Evolutionary conservation across 2,113 vertebrate genomes (phyloP).

Genomic region (Plecturocebus donacophilus): DNA sequence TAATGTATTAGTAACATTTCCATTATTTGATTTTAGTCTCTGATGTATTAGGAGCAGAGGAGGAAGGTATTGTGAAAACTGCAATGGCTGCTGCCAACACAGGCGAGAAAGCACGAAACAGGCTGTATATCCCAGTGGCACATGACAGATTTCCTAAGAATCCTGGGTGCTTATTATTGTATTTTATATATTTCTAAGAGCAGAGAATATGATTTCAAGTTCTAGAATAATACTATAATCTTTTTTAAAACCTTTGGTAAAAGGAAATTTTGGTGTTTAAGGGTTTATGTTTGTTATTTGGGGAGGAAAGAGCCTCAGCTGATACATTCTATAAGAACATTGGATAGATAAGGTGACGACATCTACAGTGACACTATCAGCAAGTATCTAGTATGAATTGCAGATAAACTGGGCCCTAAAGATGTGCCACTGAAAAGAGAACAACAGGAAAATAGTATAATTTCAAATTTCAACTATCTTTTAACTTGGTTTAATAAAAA

Average conservation of each 20-base stretch:
- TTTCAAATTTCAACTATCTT: conserved; percentile 1
- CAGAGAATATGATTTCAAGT: neutral
- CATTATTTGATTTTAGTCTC: neutral
- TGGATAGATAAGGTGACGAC: neutral
- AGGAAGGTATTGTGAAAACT: neutral
- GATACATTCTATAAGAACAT: neutral
- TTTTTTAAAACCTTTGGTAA: neutral
- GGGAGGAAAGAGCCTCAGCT: neutral
- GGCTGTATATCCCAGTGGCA: neutral
- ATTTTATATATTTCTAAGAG: neutral
- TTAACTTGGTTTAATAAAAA: conserved; percentile 13
- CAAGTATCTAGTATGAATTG: neutral
- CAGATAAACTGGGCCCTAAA: neutral
- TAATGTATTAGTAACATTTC: neutral
- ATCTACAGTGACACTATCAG: neutral
- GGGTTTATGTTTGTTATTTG: neutral
- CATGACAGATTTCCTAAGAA: neutral
- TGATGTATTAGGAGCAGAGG: neutral
- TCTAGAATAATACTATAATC: neutral
- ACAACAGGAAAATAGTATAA: neutral
- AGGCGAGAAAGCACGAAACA: neutral
- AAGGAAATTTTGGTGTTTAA: neutral
- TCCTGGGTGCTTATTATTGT: neutral
- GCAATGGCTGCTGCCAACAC: neutral
- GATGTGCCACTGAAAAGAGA: neutral